Evolutionary conservation across 2,888 invertebrate genomes (phyloP).

Genomic region (Buathra laborator): DNA sequence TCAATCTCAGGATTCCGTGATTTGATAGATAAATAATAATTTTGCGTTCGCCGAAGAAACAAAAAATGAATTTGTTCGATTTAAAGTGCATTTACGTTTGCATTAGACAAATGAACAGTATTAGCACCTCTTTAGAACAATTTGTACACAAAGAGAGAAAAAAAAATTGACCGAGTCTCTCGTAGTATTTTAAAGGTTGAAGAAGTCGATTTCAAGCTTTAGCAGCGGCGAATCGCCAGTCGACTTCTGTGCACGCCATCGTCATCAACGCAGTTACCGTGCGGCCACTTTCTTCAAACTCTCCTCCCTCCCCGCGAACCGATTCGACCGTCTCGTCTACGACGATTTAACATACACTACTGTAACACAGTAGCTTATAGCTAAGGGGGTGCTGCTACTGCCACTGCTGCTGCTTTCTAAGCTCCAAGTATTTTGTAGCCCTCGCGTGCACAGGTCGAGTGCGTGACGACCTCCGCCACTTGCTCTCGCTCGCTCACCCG

Average conservation of each 20-base stretch:
- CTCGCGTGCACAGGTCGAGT: constrained; percentile 69
- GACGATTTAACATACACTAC: constrained; percentile 53
- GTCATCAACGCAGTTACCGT: constrained; percentile 43
- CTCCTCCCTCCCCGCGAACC: constrained; percentile 1
- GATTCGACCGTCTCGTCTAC: constrained; percentile 31
- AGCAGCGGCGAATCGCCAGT: background rate
- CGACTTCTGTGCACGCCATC: constrained; percentile 25
- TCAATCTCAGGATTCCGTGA: background rate
- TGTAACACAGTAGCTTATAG: constrained; percentile 10
- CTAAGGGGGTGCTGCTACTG: constrained; percentile 42
- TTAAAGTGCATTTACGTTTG: background rate
- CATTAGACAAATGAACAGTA: background rate
- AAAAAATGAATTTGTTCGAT: background rate
- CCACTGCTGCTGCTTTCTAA: constrained; percentile 31
- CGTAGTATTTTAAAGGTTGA: background rate
- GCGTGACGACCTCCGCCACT: constrained; percentile 70
- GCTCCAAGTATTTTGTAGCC: constrained; percentile 59
- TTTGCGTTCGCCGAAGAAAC: background rate
- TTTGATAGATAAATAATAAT: background rate
- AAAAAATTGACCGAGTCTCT: constrained; percentile 32
- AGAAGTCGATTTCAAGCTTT: constrained; percentile 6
- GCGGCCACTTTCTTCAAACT: constrained; percentile 24
- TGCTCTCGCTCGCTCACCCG: constrained; percentile 48
- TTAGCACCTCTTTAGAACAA: background rate
- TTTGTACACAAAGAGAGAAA: background rate